These are phyloP conservation scores for Apomyelois bistriatella DNA, from an alignment of 2,888 invertebrate species.

Conservation along the genomic window DNA sequence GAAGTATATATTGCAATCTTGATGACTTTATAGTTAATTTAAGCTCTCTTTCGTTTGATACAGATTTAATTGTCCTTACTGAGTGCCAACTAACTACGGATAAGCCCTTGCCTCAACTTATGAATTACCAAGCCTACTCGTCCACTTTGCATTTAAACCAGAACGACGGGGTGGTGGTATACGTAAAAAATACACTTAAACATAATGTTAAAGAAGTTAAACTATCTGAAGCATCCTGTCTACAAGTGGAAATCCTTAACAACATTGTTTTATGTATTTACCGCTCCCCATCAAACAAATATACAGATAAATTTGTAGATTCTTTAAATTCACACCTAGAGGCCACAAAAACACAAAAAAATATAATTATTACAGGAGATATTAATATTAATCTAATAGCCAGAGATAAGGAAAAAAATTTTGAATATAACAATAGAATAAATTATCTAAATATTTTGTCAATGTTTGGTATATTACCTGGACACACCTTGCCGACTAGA, in stretches of 20 bases:
- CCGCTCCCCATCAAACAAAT: not conserved
- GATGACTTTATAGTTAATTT: conserved; percentile 9
- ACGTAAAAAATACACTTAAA: not conserved
- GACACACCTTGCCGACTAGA: too few species aligned
- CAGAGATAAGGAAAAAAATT: not conserved
- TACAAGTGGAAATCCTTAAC: too few species aligned
- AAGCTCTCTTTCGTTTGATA: not conserved
- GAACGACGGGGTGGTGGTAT: not conserved
- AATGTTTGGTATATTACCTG: not conserved
- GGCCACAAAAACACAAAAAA: not conserved
- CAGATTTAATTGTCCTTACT: not conserved
- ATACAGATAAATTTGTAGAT: not conserved
- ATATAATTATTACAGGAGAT: not conserved
- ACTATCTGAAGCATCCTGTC: not conserved
- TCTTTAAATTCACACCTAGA: not conserved
- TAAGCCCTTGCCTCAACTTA: not conserved
- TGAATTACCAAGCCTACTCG: not conserved
- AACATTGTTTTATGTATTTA: not conserved
- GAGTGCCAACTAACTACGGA: not conserved
- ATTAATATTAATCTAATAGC: not conserved
- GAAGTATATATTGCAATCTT: conserved; percentile 13
- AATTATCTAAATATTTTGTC: too few species aligned
- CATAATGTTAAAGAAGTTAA: not conserved
- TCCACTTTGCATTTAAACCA: not conserved
- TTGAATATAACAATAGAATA: not conserved